Conservation (phyloP, 2,113 vertebrate genomes). For the Ceyx margarethae region DNA sequence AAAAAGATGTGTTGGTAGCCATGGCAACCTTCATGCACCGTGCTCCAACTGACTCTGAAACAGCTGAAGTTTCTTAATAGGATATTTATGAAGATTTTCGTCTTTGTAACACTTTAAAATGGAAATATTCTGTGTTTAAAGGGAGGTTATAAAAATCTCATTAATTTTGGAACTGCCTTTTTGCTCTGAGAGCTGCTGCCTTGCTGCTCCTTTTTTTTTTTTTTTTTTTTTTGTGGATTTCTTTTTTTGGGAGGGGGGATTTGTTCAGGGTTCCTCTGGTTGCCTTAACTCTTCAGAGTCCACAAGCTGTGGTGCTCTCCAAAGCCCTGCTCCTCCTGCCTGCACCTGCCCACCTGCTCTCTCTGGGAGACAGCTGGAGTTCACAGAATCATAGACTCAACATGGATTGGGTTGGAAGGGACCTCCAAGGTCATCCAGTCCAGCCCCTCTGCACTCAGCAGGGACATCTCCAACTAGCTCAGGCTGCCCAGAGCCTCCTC, state of each 20-base stretch:
- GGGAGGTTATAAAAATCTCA: slow-evolving; percentile 19
- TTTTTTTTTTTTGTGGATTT: neutral
- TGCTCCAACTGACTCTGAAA: slow-evolving; percentile 62
- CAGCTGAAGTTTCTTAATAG: slow-evolving; percentile 63
- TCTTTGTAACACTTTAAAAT: slow-evolving; percentile 46
- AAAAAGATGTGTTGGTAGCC: slow-evolving; percentile 47
- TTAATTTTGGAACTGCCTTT: slow-evolving; percentile 24
- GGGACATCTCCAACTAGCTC: too few relatives aligned
- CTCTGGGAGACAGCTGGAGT: neutral
- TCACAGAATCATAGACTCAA: too few relatives aligned
- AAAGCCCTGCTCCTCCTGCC: neutral
- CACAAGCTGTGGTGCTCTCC: neutral
- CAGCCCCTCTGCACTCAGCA: too few relatives aligned
- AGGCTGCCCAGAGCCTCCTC: too few relatives aligned
- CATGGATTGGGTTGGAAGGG: too few relatives aligned
- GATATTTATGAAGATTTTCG: slow-evolving; percentile 51
- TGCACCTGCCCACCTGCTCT: neutral
- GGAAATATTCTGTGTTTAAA: slow-evolving; percentile 33
- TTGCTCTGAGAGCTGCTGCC: neutral
- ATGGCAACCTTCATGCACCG: slow-evolving; percentile 69
- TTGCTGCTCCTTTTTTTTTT: neutral
- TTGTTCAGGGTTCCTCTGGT: neutral
- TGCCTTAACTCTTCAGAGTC: neutral
- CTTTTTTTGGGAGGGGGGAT: too few relatives aligned
- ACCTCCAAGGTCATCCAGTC: too few relatives aligned